Evolutionary conservation across 2,888 invertebrate genomes (phyloP).

Genomic region (Hemicrepidius hirtus): DNA sequence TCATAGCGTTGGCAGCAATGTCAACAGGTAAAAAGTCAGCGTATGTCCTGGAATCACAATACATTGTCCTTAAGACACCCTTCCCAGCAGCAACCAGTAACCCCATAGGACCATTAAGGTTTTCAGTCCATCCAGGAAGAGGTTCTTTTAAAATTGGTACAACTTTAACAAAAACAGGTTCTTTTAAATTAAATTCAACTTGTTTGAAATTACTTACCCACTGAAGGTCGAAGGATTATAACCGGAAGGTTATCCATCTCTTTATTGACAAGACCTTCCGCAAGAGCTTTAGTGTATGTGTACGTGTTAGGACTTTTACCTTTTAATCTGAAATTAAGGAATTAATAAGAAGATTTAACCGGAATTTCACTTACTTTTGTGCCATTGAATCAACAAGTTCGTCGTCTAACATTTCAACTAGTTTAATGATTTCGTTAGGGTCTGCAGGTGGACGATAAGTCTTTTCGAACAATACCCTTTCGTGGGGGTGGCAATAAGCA

Average conservation of each 20-base stretch:
- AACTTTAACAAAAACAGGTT: constrained; percentile 85
- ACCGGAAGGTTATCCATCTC: constrained; percentile 85
- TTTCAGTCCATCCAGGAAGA: constrained; percentile 93
- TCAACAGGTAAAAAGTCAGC: constrained; percentile 90
- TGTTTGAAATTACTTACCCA: constrained; percentile 77
- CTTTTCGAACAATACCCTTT: constrained; percentile 86
- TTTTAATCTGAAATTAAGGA: constrained; percentile 74
- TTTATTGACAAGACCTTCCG: constrained; percentile 88
- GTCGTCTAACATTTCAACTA: constrained; percentile 87
- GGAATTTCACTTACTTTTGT: constrained; percentile 72
- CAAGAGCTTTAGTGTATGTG: constrained; percentile 94
- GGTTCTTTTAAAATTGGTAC: constrained; percentile 92
- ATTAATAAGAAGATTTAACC: background rate
- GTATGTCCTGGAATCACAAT: constrained; percentile 84
- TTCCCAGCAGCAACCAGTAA: constrained; percentile 89
- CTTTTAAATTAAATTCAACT: constrained; percentile 91
- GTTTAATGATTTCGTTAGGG: constrained; percentile 84
- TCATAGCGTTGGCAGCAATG: constrained; percentile 83
- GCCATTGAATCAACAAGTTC: constrained; percentile 80
- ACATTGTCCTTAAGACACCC: constrained; percentile 92
- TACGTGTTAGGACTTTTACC: constrained; percentile 92
- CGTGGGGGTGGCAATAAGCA: constrained; percentile 92
- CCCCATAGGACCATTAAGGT: constrained; percentile 94
- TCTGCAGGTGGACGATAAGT: constrained; percentile 89
- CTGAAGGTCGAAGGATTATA: constrained; percentile 89